Evolutionary conservation across 2,888 invertebrate species (phyloP), one percentile per base, ranked within the genome.

Genomic region (Resseliella maxima): DNA sequence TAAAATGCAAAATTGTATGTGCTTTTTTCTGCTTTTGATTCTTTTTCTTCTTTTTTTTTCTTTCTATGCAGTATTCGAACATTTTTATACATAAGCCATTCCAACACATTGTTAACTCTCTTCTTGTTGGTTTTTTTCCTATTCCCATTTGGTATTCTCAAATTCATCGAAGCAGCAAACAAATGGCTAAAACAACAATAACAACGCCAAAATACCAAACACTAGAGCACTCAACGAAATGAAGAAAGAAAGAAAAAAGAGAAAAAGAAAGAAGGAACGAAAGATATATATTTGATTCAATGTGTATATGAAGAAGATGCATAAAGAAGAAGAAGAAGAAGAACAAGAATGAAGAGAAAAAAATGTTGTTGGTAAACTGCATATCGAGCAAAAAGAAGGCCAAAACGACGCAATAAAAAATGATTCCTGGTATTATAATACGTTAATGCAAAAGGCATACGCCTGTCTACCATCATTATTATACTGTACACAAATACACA

Each of bases 341-440:
- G 27, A 59, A 0, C 24, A 59, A 59, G 5, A 15, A 24, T 12
- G 27, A 27, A n/a, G 6, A 27, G 5, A 72, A 5, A 72, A 72
- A 31, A 27, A 31, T 31, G 35, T 31, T 18, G 27, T 35, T 72
- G 72, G 35, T 35, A 72, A 72, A 72, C 72, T 72, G 72, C 72
- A 72, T 72, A 72, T 35, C 35, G 72, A 72, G 72, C 27, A 72
- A 72, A 72, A 72, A 72, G 72, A 72, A 72, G 72, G 72, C 72
- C 72, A 35, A 72, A 72, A 72, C 72, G 72, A 72, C 72, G 72
- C 72, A 72, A 72, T 72, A 72, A 72, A 72, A 72, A 72, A 72
- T 72, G 72, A 72, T 72, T 72, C 72, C 72, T 72, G 72, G 72
- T 72, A 72, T 72, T 72, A 72, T 72, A 72, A 72, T 72, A 72